phyloP scores from a whole-genome alignment of 2,888 invertebrate genomes.

The Siphonodentalium dalli region DNA sequence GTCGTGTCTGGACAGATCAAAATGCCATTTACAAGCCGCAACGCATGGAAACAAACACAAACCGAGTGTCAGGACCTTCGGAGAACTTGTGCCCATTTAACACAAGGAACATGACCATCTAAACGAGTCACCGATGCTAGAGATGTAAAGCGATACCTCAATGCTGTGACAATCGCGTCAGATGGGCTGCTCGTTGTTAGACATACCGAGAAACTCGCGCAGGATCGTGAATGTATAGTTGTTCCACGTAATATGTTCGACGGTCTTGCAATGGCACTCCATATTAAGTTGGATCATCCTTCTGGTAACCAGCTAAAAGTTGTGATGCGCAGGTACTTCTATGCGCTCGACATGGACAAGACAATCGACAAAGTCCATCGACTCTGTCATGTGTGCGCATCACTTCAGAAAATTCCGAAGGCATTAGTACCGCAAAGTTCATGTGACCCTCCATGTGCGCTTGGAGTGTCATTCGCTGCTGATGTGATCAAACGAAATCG shows the following conservation, averaged over 20 bases:
- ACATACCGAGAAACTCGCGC: background rate
- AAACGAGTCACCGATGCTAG: conserved; percentile 7
- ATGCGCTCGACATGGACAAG: conserved; percentile 30
- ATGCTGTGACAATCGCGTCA: conserved; percentile 7
- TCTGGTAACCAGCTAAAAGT: conserved; percentile 21
- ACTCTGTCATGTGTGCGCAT: conserved; percentile 4
- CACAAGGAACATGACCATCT: conserved; percentile 14
- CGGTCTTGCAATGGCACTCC: conserved; percentile 31
- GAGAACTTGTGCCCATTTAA: conserved; percentile 23
- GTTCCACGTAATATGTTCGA: conserved; percentile 30
- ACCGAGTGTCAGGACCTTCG: conserved; percentile 21
- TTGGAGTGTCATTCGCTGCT: conserved; percentile 26
- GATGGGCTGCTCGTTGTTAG: conserved; percentile 24
- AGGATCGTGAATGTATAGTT: no score
- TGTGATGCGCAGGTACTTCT: conserved; percentile 26
- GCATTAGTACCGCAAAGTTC: conserved; percentile 13
- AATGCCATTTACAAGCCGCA: conserved; percentile 22
- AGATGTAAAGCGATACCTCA: conserved; percentile 28
- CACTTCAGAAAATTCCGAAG: conserved; percentile 1
- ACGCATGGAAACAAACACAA: conserved; percentile 21
- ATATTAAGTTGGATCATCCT: conserved; percentile 31
- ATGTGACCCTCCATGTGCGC: conserved; percentile 16
- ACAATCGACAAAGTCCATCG: conserved; percentile 15
- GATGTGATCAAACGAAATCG: conserved; percentile 27
- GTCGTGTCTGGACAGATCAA: background rate